phyloP scores from a whole-genome alignment of 2,888 invertebrate species.

The Polyommatus icarus region DNA sequence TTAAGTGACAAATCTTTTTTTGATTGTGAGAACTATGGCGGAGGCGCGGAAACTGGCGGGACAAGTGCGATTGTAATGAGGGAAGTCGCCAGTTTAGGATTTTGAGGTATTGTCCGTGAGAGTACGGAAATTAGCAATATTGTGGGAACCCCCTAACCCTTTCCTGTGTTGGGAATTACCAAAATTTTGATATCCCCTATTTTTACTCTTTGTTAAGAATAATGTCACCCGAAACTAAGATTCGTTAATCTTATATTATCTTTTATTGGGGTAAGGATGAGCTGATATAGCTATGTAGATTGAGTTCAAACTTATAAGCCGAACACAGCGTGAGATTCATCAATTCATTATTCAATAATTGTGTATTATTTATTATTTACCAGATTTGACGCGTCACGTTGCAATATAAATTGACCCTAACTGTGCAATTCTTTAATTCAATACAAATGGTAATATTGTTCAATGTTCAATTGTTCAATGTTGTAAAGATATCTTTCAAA shows the following conservation, averaged over 20 bases:
- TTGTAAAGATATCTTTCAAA: not conserved
- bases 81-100: constrained; percentile 30
- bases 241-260: too few relatives aligned
- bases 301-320: too few relatives aligned
- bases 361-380: too few relatives aligned
- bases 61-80: constrained; percentile 45
- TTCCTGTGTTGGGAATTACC: not conserved
- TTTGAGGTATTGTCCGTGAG: constrained; percentile 15
- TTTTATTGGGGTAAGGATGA: too few relatives aligned
- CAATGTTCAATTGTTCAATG: too few relatives aligned
- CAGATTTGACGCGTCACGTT: too few relatives aligned
- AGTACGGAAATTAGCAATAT: constrained; percentile 4
- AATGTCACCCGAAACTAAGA: not conserved
- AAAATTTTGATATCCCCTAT: not conserved
- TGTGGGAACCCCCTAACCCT: constrained; percentile 1
- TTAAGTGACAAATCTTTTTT: constrained; percentile 78
- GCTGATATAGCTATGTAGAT: too few relatives aligned
- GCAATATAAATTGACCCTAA: not conserved
- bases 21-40: constrained; percentile 71
- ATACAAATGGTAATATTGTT: not conserved
- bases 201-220: not conserved
- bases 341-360: too few relatives aligned
- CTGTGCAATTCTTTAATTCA: not conserved
- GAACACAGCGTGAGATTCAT: too few relatives aligned
- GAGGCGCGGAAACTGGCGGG: constrained; percentile 49